Evolutionary conservation across 1,140 invertebrate species (phyloP).

Genomic region (Muscidifurax raptorellus): DNA sequence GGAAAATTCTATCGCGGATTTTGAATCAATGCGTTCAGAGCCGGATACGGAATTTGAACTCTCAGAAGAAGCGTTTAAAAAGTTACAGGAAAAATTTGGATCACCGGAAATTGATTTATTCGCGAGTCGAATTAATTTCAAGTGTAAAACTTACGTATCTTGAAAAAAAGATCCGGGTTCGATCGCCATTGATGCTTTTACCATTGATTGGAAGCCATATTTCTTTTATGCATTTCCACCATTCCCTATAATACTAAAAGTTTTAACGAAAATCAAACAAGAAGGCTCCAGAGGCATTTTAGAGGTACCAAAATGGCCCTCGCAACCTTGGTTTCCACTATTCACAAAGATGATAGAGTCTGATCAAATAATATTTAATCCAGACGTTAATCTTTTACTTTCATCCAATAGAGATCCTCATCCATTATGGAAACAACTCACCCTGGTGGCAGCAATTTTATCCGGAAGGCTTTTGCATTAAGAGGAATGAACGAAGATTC

Average conservation of each 20-base stretch:
- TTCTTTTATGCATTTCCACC: slow-evolving; percentile 62
- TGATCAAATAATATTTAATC: slow-evolving; percentile 53
- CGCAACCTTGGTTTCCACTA: slow-evolving; percentile 61
- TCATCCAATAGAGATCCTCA: slow-evolving; percentile 54
- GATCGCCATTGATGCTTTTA: slow-evolving; percentile 51
- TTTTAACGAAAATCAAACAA: slow-evolving; percentile 54
- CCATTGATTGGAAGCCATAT: slow-evolving; percentile 47
- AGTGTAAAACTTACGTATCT: too few relatives aligned
- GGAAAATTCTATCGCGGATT: too few relatives aligned
- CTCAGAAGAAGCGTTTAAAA: too few relatives aligned
- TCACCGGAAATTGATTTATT: too few relatives aligned
- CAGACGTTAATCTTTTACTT: slow-evolving; percentile 52
- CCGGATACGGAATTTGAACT: too few relatives aligned
- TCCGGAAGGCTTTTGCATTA: background rate
- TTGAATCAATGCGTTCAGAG: too few relatives aligned
- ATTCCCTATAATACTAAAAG: slow-evolving; percentile 54
- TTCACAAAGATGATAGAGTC: slow-evolving; percentile 47
- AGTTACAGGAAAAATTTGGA: too few relatives aligned
- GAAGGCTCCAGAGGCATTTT: slow-evolving; percentile 57
- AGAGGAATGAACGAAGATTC: slow-evolving; percentile 4
- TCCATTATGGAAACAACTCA: slow-evolving; percentile 21
- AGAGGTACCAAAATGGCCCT: slow-evolving; percentile 53
- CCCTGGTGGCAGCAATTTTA: slow-evolving; percentile 44
- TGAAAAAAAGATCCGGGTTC: slow-evolving; percentile 51
- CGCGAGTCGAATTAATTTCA: too few relatives aligned